A percentile compares a stretch with the other conserved stretches of the same genome.
phyloP scores from a whole-genome alignment of 2,888 invertebrate species.

The Chouioia cunea region DNA sequence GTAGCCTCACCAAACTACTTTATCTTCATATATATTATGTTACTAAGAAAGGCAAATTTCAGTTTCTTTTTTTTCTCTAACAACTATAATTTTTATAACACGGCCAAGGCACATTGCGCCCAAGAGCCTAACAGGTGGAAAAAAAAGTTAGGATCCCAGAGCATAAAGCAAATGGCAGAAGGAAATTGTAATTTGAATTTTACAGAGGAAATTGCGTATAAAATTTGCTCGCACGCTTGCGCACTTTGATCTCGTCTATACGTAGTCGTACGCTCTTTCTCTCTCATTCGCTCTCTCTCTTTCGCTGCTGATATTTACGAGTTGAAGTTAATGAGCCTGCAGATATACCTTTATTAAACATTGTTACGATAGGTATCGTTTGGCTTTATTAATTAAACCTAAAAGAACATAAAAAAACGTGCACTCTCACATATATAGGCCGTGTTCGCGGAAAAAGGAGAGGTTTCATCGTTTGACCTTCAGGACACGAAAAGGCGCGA shows the following conservation, averaged over 20 bases:
- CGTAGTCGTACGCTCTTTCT: neutral
- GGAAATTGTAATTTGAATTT: constrained; percentile 47
- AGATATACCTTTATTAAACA: constrained; percentile 14
- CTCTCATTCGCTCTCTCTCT: no score
- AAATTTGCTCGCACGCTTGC: constrained; percentile 4
- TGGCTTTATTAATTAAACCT: neutral
- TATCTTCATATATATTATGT: neutral
- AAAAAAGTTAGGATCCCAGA: constrained; percentile 6
- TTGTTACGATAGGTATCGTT: constrained; percentile 20
- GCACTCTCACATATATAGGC: neutral
- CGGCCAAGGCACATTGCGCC: no score
- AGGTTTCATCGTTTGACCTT: no score
- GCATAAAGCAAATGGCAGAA: constrained; percentile 32
- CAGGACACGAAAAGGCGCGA: neutral
- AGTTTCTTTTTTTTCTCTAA: neutral
- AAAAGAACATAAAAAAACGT: constrained; percentile 6
- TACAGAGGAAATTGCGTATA: constrained; percentile 39
- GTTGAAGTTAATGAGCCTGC: constrained; percentile 24
- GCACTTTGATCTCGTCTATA: constrained; percentile 24
- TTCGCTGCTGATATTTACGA: constrained; percentile 33
- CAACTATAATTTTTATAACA: no score
- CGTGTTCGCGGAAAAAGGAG: no score
- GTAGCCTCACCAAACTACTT: no score
- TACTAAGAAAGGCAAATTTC: constrained; percentile 1
- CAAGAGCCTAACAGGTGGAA: neutral